Evolutionary conservation across 2,113 vertebrate species (phyloP).

Genomic region (Rattus rattus): DNA sequence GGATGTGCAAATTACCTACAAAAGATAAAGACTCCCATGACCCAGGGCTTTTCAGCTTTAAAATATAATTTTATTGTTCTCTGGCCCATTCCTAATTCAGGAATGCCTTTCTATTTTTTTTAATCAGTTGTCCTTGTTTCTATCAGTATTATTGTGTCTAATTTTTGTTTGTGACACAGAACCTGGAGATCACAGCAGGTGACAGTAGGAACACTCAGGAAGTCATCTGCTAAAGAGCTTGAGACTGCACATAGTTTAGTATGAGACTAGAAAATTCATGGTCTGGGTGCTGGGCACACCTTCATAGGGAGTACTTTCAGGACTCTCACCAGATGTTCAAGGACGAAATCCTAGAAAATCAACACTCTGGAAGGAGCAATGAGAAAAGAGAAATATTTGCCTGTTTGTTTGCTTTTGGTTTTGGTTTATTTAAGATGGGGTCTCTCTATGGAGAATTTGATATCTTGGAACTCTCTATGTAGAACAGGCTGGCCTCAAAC

Average conservation of each 20-base stretch:
- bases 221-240: neutral
- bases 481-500: neutral
- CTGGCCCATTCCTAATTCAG: neutral
- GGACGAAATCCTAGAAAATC: neutral
- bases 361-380: neutral
- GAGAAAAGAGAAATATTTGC: neutral
- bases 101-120: neutral
- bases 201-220: neutral
- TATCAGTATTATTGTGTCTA: neutral
- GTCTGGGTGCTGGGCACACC: neutral
- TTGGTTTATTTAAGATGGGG: neutral
- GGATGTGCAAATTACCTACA: neutral
- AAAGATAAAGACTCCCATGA: neutral
- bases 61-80: no score
- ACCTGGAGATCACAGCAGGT: neutral
- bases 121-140: neutral
- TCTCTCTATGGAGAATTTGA: neutral
- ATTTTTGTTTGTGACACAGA: neutral
- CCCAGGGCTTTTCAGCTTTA: neutral
- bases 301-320: neutral
- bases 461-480: neutral
- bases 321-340: neutral
- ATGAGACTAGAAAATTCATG: neutral
- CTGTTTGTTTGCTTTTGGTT: neutral
- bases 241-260: neutral